Evolutionary conservation across 2,113 vertebrate species (phyloP).

Genomic region (Ellobius talpinus): DNA sequence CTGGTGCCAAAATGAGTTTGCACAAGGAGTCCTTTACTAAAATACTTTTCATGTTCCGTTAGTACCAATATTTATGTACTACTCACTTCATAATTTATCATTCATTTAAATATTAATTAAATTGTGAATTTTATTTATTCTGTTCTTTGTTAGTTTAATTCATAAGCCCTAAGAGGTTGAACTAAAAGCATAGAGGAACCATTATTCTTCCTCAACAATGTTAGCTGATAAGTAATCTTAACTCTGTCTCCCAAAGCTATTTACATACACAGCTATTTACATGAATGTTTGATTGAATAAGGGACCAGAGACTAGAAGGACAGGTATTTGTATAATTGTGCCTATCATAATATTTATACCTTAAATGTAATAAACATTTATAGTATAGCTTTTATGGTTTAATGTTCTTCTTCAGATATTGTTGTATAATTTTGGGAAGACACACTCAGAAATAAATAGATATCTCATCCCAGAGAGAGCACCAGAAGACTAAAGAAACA

Average conservation of each 20-base stretch:
- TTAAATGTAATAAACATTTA: neutral
- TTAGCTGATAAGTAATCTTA: constrained; percentile 1
- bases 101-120: constrained; percentile 21
- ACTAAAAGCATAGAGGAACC: neutral
- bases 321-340: neutral
- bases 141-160: constrained; percentile 9
- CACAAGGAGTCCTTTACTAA: neutral
- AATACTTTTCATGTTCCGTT: neutral
- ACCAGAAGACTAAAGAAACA: neutral
- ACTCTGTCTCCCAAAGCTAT: neutral
- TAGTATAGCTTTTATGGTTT: neutral
- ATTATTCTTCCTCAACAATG: neutral
- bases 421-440: neutral
- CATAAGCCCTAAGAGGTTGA: neutral
- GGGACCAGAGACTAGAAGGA: neutral
- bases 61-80: neutral
- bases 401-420: neutral
- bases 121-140: neutral
- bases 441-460: neutral
- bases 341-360: neutral
- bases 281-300: neutral
- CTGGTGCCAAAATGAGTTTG: neutral
- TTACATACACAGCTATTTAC: neutral
- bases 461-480: neutral
- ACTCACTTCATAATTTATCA: neutral